phyloP scores from a whole-genome alignment of 2,888 invertebrate genomes.

The Cosmia trapezina region DNA sequence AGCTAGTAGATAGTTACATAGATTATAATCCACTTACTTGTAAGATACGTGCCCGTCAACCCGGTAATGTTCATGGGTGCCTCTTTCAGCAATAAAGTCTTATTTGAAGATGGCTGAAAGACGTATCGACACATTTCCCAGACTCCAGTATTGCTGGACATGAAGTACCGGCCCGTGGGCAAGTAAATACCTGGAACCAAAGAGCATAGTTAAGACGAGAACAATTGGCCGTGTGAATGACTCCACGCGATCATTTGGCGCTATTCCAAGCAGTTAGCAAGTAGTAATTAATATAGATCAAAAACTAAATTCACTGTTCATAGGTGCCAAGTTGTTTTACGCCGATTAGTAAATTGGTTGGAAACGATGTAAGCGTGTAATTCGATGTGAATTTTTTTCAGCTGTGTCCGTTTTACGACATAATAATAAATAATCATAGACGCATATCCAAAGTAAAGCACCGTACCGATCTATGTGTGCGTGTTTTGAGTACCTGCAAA shows the following conservation, averaged over 20 bases:
- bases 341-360: conserved; percentile 45
- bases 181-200: conserved; percentile 89
- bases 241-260: conserved; percentile 59
- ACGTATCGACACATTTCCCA: conserved; percentile 92
- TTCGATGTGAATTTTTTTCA: conserved; percentile 15
- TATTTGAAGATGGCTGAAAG: conserved; percentile 74
- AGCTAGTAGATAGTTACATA: too few relatives aligned
- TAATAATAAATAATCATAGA: too few relatives aligned
- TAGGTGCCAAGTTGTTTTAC: conserved; percentile 60
- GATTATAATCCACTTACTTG: conserved; percentile 74
- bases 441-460: too few relatives aligned
- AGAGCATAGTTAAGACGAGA: conserved; percentile 51
- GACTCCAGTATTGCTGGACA: conserved; percentile 93
- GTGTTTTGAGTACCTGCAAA: too few relatives aligned
- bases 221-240: conserved; percentile 66
- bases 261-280: conserved; percentile 57
- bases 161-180: conserved; percentile 90
- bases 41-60: conserved; percentile 70
- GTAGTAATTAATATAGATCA: conserved; percentile 66
- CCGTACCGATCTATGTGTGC: too few relatives aligned
- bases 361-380: conserved; percentile 22
- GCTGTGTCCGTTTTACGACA: neutral
- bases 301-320: conserved; percentile 56
- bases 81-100: conserved; percentile 56
- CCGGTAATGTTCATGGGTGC: conserved; percentile 72